These are phyloP conservation scores for Siphonodentalium dalli DNA, from an alignment of 2,888 invertebrate species.

Conservation along the genomic window DNA sequence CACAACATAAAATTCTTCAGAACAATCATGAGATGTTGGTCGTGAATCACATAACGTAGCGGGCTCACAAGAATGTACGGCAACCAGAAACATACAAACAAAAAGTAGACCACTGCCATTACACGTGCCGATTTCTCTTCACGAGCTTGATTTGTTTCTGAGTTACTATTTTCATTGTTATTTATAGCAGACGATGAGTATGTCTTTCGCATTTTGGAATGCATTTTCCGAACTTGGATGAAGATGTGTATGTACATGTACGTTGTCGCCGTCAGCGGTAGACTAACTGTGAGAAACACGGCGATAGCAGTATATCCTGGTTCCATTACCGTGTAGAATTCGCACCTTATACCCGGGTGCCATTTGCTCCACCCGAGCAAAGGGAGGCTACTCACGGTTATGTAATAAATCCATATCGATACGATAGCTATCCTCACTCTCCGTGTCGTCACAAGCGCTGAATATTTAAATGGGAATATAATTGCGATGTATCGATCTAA, in stretches of 20 bases:
- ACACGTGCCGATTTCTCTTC: slow-evolving; percentile 22
- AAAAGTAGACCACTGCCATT: slow-evolving; percentile 26
- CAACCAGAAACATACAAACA: slow-evolving; percentile 28
- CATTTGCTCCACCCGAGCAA: slow-evolving; percentile 22
- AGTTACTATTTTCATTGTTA: no score
- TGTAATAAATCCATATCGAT: slow-evolving; percentile 30
- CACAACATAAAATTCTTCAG: slow-evolving; percentile 21
- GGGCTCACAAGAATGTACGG: slow-evolving; percentile 22
- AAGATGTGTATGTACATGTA: slow-evolving; percentile 31
- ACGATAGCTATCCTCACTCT: slow-evolving; percentile 21
- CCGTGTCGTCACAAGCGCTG: slow-evolving; percentile 19
- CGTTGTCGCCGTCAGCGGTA: slow-evolving; percentile 19
- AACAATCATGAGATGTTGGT: slow-evolving; percentile 13
- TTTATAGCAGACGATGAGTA: background rate
- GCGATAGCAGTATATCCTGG: slow-evolving; percentile 22
- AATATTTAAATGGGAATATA: slow-evolving; percentile 31
- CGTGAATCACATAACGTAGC: slow-evolving; percentile 17
- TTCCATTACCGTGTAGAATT: slow-evolving; percentile 32
- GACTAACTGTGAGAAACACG: slow-evolving; percentile 21
- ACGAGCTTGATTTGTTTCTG: slow-evolving; percentile 3
- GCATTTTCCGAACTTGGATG: slow-evolving; percentile 21
- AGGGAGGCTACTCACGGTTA: slow-evolving; percentile 26
- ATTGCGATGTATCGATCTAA: slow-evolving; percentile 38
- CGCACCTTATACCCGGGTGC: slow-evolving; percentile 14
- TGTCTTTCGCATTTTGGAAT: slow-evolving; percentile 4